phyloP scores from a whole-genome alignment of 2,113 vertebrate species.

The Gambusia affinis region DNA sequence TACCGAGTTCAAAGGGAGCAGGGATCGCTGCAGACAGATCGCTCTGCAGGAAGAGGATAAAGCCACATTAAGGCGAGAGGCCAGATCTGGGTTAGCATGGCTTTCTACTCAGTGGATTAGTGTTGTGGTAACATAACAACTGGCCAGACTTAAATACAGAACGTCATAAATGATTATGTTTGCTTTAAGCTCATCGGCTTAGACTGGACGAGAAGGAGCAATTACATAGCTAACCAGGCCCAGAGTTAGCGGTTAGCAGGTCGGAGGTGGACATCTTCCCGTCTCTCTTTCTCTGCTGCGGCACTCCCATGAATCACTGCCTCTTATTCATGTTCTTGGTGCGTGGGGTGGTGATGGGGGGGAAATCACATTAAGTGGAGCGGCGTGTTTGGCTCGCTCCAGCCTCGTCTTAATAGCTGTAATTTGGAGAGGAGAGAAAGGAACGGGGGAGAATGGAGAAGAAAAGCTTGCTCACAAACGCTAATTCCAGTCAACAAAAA shows the following conservation, averaged over 20 bases:
- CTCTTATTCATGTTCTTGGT: slow-evolving; percentile 72
- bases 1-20: slow-evolving; percentile 46
- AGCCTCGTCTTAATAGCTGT: slow-evolving; percentile 79
- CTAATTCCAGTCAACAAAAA: slow-evolving; percentile 83
- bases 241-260: slow-evolving; percentile 58
- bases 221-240: slow-evolving; percentile 64
- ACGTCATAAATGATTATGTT: slow-evolving; percentile 65
- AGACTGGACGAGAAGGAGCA: slow-evolving; percentile 36
- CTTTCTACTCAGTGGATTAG: slow-evolving; percentile 61
- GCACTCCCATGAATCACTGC: slow-evolving; percentile 72
- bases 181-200: slow-evolving; percentile 60
- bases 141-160: slow-evolving; percentile 51
- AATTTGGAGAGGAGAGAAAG: slow-evolving; percentile 80
- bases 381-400: slow-evolving; percentile 75
- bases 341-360: slow-evolving; percentile 10
- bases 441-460: slow-evolving; percentile 72
- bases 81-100: slow-evolving; percentile 18
- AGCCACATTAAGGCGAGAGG: slow-evolving; percentile 45
- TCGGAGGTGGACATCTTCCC: slow-evolving; percentile 75
- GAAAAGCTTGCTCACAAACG: slow-evolving; percentile 72
- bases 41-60: slow-evolving; percentile 51
- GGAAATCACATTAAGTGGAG: slow-evolving; percentile 83
- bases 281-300: slow-evolving; percentile 50
- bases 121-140: slow-evolving; percentile 52
- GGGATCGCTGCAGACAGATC: slow-evolving; percentile 37